phyloP scores from a whole-genome alignment of 2,888 invertebrate species.

The Apantesis nais region DNA sequence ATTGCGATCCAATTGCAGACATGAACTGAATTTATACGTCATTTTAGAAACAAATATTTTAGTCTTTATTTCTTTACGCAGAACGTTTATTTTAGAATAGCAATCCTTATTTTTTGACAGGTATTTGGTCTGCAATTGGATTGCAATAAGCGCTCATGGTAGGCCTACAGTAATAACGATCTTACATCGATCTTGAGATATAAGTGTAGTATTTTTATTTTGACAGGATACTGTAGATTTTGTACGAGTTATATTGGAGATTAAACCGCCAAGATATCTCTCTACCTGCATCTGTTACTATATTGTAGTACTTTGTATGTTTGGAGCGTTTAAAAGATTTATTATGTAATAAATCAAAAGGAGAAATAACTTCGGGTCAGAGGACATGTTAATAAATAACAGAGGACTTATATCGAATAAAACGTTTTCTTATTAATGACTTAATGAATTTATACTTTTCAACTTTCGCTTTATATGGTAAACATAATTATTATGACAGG shows the following conservation, averaged over 20 bases:
- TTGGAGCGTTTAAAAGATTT: neutral
- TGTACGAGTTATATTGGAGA: constrained; percentile 3
- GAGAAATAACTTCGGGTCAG: neutral
- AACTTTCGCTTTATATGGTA: neutral
- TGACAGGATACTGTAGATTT: constrained; percentile 26
- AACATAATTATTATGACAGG: neutral
- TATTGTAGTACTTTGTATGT: neutral
- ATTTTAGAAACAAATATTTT: no score
- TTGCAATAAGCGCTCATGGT: no score
- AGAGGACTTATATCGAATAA: neutral
- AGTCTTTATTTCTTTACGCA: no score
- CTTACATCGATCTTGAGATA: constrained; percentile 32
- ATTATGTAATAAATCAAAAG: neutral
- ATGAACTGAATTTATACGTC: no score
- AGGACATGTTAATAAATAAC: neutral
- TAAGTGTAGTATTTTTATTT: constrained; percentile 28
- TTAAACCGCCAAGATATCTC: constrained; percentile 3
- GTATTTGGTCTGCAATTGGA: no score
- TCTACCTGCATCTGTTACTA: neutral
- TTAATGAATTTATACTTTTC: neutral
- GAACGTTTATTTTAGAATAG: no score
- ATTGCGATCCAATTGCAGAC: no score
- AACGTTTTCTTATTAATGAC: neutral
- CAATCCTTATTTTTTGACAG: no score
- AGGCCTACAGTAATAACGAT: constrained; percentile 42